Evolutionary conservation across 2,888 invertebrate genomes (phyloP).

Genomic region (Dryobotodes eremita): DNA sequence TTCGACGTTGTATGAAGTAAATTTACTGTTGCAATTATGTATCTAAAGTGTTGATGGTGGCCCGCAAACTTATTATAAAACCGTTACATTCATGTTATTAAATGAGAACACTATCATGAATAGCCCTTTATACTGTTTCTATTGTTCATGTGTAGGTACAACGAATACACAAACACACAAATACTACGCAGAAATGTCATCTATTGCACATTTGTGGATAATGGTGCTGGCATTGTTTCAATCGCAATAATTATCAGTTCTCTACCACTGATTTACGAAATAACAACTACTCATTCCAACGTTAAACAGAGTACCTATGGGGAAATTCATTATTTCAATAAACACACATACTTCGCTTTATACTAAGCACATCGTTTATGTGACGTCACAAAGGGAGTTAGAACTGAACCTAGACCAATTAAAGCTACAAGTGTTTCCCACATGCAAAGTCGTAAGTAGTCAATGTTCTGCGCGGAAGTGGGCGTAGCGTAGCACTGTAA

Average conservation of each 20-base stretch:
- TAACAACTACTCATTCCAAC: too few species aligned
- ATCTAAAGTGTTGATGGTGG: constrained; percentile 67
- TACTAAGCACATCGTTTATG: constrained; percentile 14
- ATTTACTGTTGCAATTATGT: constrained; percentile 82
- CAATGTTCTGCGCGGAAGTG: constrained; percentile 37
- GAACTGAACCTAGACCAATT: constrained; percentile 59
- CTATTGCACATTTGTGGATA: constrained; percentile 1
- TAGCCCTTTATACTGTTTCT: background rate
- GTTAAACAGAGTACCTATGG: constrained; percentile 5
- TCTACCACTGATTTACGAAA: background rate
- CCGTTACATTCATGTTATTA: constrained; percentile 50
- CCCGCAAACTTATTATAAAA: constrained; percentile 69
- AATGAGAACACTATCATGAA: constrained; percentile 26
- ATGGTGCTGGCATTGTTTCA: background rate
- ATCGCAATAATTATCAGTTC: background rate
- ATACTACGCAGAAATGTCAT: background rate
- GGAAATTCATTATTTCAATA: constrained; percentile 18
- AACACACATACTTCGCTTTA: constrained; percentile 11
- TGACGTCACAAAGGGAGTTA: constrained; percentile 28
- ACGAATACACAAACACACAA: background rate
- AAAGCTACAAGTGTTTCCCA: constrained; percentile 59
- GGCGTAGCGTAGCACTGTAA: constrained; percentile 40
- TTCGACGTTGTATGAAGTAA: constrained; percentile 77
- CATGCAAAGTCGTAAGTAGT: constrained; percentile 43
- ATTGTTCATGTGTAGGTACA: too few species aligned